Base-by-base conservation (phyloP, 2,113 vertebrate species). In the Sceloporus undulatus region DNA sequence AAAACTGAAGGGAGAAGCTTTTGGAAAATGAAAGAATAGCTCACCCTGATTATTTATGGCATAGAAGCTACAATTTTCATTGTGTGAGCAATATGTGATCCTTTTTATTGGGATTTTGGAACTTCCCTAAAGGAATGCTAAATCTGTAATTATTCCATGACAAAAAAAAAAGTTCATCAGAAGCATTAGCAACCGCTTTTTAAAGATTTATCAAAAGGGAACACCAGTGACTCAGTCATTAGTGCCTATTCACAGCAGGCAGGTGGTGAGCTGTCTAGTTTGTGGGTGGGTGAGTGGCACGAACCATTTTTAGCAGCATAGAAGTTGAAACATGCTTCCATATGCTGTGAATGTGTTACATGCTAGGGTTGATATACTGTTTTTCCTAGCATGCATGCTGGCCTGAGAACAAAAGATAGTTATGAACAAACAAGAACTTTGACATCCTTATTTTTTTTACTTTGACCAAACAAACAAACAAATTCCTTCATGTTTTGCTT, bases 161-260 rank as follows among this genome's bases (percentile, higher is more conserved):
- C n/a, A 89, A 54, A 29, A 78, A 87, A 73, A 88, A 52, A 42
- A 78, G 48, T 11, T 52, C 9, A 21, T 90, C 76, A 77, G 8
- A 56, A 27, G 16, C 1, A 79, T 29, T 16, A 75, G 86, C 79
- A 82, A 81, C 68, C 80, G 2, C 40, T 91, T 84, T 89, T 79
- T 16, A 89, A 89, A 77, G 73, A 89, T 68, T 87, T 84, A 2
- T 9, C 90, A 2, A 29, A 85, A 85, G 52, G 79, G 48, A 86
- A 18, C 21, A 78, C 0, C 82, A 84, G 16, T 92, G 88, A 87
- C 0, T 0, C 29, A 82, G 80, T 14, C 59, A 62, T 79, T 21
- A 1, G 78, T 79, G 68, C n/a, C 48, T 68, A 19, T 75, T 54
- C n/a, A 73, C 38, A 77, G 82, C 18, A 70, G 59, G 59, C 54